Base-by-base conservation (phyloP, 1,140 invertebrate species). In the Ceratoteleas bidentatus region DNA sequence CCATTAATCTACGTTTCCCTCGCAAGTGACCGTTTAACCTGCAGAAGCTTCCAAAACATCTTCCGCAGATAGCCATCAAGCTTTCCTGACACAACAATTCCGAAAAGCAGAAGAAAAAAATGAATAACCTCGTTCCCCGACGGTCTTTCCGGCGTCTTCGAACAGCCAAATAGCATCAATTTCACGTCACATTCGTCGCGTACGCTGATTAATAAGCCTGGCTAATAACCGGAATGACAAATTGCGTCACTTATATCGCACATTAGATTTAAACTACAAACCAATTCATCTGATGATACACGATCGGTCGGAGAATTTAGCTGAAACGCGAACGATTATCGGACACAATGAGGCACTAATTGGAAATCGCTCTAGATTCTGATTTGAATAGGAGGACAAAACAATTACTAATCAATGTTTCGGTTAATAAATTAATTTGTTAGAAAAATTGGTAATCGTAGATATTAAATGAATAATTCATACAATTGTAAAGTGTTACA, bases 171-270 rank as follows among this genome's bases (percentile, higher is more conserved):
- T 47, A 8, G 24, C 62, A 75, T 75, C 62, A 75, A 75, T 75
- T 61, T 66, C 54, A 43, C 38, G 62, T 75, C 62, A 66, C 45
- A 54, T 75, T 60, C 50, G 56, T 54, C 47, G 56, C 49, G 11
- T 38, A 36, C 34, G 47, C 47, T 75, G 72, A 66, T 75, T 75
- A 75, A 75, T 66, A 65, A 32, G 4, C 58, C n/a, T 43, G 10
- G 14, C 47, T 75, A 75, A 75, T 75, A 75, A 66, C 15, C 62
- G 54, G 38, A 60, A 60, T 66, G 72, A 75, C 72, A 75, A 66
- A 75, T 75, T 75, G 49, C 52, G n/a, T 64, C 70, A 73, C 33
- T 73, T 58, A 58, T 66, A 61, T 61, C 32, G 50, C 15, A 11
- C 9, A 32, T 75, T 75, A 45, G 56, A 66, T 61, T 61, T 60